Percentiles rank a stretch among this genome's conserved stretches.
phyloP scores from a whole-genome alignment of 2,113 vertebrate genomes.

The Pachycephala philippinensis region DNA sequence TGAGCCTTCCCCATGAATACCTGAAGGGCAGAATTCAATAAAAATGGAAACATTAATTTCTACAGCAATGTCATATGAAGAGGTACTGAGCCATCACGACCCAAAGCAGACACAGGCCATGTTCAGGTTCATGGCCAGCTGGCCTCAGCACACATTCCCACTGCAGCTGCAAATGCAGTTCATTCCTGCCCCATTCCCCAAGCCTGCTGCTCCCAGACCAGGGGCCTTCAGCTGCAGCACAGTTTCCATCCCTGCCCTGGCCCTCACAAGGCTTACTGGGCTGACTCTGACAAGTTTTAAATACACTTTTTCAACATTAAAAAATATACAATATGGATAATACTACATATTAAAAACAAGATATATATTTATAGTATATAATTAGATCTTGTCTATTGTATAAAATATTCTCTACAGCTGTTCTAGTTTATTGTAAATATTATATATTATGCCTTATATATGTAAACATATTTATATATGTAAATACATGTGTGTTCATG shows the following conservation, averaged over 20 bases:
- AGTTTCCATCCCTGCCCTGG: not conserved
- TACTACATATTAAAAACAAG: not conserved
- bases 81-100: not conserved
- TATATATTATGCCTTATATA: not conserved
- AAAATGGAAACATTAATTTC: not conserved
- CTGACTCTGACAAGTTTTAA: not conserved
- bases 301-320: not conserved
- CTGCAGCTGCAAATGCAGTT: not conserved
- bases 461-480: not conserved
- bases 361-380: not conserved
- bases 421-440: not conserved
- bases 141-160: not conserved
- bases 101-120: not conserved
- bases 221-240: not conserved
- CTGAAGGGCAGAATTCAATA: slow-evolving; percentile 60
- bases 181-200: not conserved
- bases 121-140: not conserved
- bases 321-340: not conserved
- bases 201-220: not conserved
- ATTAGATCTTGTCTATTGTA: not conserved
- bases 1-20: slow-evolving; percentile 94
- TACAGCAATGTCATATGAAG: not conserved
- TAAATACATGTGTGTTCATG: not conserved
- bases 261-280: not conserved
- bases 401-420: not conserved